Percentiles rank a stretch among this genome's conserved stretches.
Evolutionary conservation across 2,888 invertebrate species (phyloP).

Genomic region (Xylocampa areola): DNA sequence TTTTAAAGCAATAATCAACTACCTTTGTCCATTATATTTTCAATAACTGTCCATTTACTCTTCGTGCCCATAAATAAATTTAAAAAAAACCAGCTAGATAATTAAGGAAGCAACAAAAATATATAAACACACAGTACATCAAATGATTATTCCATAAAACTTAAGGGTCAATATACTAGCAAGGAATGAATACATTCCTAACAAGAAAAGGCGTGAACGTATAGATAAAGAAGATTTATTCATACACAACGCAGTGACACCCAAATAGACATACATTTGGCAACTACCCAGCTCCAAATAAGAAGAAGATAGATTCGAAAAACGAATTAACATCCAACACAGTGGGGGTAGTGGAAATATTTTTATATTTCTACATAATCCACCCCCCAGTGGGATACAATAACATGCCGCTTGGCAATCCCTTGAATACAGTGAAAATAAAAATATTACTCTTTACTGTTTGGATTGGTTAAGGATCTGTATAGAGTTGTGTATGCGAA

Average conservation of each 20-base stretch:
- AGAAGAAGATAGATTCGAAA: slow-evolving; percentile 71
- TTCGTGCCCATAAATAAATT: no score
- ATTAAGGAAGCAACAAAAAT: no score
- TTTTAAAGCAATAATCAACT: no score
- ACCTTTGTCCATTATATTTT: no score
- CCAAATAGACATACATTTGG: slow-evolving; percentile 58
- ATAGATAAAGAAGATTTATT: slow-evolving; percentile 52
- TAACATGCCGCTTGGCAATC: slow-evolving; percentile 77
- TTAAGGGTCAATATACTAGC: slow-evolving; percentile 31
- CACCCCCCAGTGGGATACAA: slow-evolving; percentile 66
- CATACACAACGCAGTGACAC: slow-evolving; percentile 36
- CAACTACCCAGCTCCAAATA: slow-evolving; percentile 65
- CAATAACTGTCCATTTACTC: no score
- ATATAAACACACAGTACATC: background rate
- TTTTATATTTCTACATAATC: slow-evolving; percentile 70
- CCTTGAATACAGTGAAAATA: slow-evolving; percentile 72
- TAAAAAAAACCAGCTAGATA: no score
- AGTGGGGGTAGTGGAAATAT: slow-evolving; percentile 65
- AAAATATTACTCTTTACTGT: slow-evolving; percentile 70
- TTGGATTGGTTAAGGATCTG: slow-evolving; percentile 62
- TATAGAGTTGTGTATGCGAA: slow-evolving; percentile 42
- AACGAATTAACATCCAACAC: slow-evolving; percentile 65
- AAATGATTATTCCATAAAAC: background rate
- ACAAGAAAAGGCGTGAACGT: slow-evolving; percentile 44
- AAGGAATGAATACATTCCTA: slow-evolving; percentile 38